A percentile compares a stretch with the other conserved stretches of the same genome.
Evolutionary conservation across 30 jellyfish, hydroid and myxozoan species (phyloP).

Genomic region (Aurelia coerulea): DNA sequence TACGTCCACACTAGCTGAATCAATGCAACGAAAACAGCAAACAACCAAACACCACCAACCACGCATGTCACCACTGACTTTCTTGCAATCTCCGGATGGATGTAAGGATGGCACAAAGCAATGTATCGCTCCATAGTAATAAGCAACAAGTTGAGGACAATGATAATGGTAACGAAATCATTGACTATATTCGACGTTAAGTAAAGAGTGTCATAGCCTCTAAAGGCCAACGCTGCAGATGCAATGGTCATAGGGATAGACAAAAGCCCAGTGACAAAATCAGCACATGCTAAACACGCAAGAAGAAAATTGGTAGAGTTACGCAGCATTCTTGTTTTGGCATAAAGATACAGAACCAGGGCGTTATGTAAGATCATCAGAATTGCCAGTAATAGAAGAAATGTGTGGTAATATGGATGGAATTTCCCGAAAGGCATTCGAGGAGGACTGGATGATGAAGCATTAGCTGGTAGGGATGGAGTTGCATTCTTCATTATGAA

Average conservation of each 20-base stretch:
- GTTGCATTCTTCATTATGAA: no score
- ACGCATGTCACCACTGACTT: constrained; percentile 1
- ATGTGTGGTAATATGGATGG: constrained; percentile 36
- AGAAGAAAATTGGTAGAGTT: constrained; percentile 41
- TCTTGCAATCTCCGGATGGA: constrained; percentile 39
- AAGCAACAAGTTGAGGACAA: constrained; percentile 36
- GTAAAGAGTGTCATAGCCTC: constrained; percentile 20
- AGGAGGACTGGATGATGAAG: no score
- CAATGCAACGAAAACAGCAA: constrained; percentile 21
- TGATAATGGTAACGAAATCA: constrained; percentile 46
- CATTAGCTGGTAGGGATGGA: no score
- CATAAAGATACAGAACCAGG: constrained; percentile 48
- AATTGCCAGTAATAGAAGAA: constrained; percentile 50
- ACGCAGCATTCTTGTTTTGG: constrained; percentile 31
- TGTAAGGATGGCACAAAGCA: constrained; percentile 67
- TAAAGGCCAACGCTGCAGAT: constrained; percentile 49
- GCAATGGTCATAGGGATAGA: constrained; percentile 46
- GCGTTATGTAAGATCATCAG: constrained; percentile 49
- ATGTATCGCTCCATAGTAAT: constrained; percentile 64
- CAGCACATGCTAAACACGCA: constrained; percentile 55
- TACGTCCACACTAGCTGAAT: constrained; percentile 59
- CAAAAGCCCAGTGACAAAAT: constrained; percentile 58
- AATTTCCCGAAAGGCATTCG: no score
- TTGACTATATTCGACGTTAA: constrained; percentile 51
- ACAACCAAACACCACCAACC: constrained; percentile 47